Percentiles rank a stretch among this genome's conserved stretches.
These are phyloP conservation scores for Dascyllus trimaculatus DNA, from an alignment of 2,113 vertebrate genomes.

Conservation along the genomic window DNA sequence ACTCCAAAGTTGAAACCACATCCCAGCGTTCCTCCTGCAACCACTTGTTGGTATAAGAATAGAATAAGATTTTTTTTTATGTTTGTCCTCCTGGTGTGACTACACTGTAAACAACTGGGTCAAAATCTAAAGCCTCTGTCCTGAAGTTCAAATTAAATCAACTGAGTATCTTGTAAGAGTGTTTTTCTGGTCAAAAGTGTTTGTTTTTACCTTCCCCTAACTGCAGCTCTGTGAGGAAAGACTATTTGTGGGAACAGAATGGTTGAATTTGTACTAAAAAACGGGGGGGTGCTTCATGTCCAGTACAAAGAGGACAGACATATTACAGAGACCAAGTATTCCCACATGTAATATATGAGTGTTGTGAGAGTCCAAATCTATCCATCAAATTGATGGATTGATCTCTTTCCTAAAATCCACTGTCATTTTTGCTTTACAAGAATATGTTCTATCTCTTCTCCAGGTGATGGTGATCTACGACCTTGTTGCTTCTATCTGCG, in stretches of 20 bases:
- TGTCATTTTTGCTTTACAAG: neutral
- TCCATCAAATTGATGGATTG: neutral
- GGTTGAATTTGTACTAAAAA: neutral
- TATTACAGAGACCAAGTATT: too few species aligned
- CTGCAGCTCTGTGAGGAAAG: neutral
- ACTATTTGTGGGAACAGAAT: neutral
- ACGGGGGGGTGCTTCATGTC: neutral
- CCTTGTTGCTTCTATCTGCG: neutral
- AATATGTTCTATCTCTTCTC: neutral
- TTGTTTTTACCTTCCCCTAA: neutral
- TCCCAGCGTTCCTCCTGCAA: conserved; percentile 34
- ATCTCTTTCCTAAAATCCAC: neutral
- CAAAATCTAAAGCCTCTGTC: neutral
- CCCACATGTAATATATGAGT: too few species aligned
- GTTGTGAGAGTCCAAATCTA: too few species aligned
- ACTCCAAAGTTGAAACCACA: conserved; percentile 45
- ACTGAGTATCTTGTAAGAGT: neutral
- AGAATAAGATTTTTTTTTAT: conserved; percentile 7
- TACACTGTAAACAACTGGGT: conserved; percentile 21
- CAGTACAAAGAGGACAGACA: too few species aligned
- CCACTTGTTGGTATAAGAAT: conserved; percentile 31
- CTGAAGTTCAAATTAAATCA: conserved; percentile 17
- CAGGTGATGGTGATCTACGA: conserved; percentile 23
- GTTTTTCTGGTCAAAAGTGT: too few species aligned
- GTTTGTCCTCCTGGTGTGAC: conserved; percentile 16